phyloP scores from a whole-genome alignment of 2,113 vertebrate species.

The Glaucidium brasilianum region DNA sequence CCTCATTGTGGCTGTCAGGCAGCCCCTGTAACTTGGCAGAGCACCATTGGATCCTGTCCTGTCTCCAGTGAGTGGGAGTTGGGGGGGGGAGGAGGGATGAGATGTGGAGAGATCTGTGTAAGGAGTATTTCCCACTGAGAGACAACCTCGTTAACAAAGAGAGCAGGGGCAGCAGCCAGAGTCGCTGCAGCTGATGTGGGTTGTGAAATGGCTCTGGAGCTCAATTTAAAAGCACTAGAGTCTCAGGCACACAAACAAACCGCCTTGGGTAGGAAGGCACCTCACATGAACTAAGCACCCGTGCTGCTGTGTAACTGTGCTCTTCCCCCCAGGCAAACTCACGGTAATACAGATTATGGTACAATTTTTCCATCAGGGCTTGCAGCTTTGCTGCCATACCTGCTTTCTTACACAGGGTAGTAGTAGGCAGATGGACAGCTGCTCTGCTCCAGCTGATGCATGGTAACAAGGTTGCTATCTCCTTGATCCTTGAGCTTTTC shows the following conservation, averaged over 20 bases:
- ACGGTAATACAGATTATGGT: fast-evolving
- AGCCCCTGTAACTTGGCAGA: not conserved
- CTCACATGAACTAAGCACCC: fast-evolving
- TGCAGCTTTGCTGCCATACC: not conserved
- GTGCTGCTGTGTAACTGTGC: not conserved
- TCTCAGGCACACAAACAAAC: not conserved
- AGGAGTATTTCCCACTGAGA: not conserved
- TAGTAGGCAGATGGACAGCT: not conserved
- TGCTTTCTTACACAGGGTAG: not conserved
- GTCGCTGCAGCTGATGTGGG: fast-evolving
- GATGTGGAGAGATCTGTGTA: not conserved
- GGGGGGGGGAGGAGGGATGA: not conserved
- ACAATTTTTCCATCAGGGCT: not conserved
- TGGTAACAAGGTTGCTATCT: not conserved
- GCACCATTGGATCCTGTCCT: fast-evolving
- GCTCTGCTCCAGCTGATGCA: not conserved
- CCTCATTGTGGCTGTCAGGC: not conserved
- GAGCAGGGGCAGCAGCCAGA: not conserved
- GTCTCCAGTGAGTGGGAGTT: not conserved
- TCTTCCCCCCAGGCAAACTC: not conserved
- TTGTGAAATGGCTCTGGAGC: not conserved
- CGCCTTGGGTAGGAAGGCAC: not conserved
- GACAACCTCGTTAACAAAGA: not conserved
- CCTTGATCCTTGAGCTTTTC: not conserved
- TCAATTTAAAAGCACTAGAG: not conserved